Conservation (phyloP, 2,888 invertebrate genomes). For the Temnothorax rugatulus region DNA sequence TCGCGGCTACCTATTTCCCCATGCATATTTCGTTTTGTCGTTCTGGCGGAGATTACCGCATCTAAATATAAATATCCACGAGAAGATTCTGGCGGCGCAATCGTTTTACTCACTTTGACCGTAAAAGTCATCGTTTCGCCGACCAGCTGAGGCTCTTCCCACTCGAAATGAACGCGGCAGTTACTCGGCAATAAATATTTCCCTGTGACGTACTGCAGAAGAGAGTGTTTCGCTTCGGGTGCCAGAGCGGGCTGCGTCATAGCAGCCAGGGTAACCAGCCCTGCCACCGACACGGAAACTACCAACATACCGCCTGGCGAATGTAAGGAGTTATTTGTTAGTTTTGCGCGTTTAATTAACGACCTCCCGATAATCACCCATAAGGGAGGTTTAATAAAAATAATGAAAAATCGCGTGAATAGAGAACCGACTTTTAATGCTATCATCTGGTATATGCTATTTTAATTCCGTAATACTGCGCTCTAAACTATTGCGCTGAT, state of each 20-base stretch:
- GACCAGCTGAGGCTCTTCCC: constrained; percentile 96
- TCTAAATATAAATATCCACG: constrained; percentile 30
- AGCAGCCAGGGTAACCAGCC: constrained; percentile 95
- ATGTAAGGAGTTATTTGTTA: constrained; percentile 52
- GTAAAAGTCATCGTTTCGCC: constrained; percentile 97
- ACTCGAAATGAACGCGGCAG: constrained; percentile 95
- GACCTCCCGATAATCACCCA: neutral
- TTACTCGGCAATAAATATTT: constrained; percentile 96
- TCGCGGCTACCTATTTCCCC: neutral
- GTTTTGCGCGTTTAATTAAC: constrained; percentile 3
- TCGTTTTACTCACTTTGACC: constrained; percentile 88
- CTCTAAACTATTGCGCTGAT: neutral
- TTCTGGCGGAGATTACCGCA: neutral
- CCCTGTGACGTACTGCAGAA: constrained; percentile 96
- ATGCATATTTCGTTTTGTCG: neutral
- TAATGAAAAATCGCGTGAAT: neutral
- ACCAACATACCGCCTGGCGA: constrained; percentile 94
- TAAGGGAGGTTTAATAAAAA: neutral
- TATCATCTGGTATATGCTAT: neutral
- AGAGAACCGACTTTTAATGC: neutral
- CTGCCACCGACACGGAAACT: constrained; percentile 95
- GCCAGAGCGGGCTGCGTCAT: constrained; percentile 96
- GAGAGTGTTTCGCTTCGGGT: constrained; percentile 95
- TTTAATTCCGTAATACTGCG: neutral
- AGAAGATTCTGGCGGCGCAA: neutral